phyloP scores from a whole-genome alignment of 2,888 invertebrate genomes.

The Drosophila mimica region DNA sequence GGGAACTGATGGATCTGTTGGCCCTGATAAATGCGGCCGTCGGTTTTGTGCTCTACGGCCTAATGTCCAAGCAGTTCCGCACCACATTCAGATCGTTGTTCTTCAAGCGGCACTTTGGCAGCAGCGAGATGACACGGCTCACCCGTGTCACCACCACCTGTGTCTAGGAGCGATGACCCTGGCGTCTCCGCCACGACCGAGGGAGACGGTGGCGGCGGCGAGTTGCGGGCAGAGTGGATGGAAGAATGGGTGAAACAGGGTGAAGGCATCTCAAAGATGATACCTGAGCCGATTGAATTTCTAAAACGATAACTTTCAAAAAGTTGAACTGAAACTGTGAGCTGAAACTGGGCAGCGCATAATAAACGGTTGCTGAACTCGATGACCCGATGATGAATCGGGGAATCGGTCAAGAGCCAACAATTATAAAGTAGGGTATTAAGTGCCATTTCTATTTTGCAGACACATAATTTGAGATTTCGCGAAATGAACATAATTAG shows the following conservation, averaged over 20 bases:
- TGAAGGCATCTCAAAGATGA: slow-evolving; percentile 39
- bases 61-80: slow-evolving; percentile 97
- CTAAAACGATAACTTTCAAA: slow-evolving; percentile 42
- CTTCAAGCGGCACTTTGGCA: slow-evolving; percentile 88
- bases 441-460: slow-evolving; percentile 39
- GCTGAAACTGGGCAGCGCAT: slow-evolving; percentile 25
- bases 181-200: not conserved
- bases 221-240: not conserved
- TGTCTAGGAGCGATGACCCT: slow-evolving; percentile 64
- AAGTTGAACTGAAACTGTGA: slow-evolving; percentile 57
- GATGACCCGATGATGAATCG: not conserved
- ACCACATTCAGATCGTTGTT: slow-evolving; percentile 90
- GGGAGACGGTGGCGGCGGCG: not conserved
- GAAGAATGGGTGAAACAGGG: not conserved
- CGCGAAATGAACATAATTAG: slow-evolving; percentile 8
- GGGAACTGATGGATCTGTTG: slow-evolving; percentile 95
- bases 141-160: slow-evolving; percentile 84
- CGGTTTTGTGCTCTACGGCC: slow-evolving; percentile 96
- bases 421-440: slow-evolving; percentile 36
- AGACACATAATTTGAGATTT: slow-evolving; percentile 14
- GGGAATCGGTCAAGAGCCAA: slow-evolving; percentile 4
- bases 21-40: slow-evolving; percentile 96
- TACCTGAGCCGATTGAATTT: slow-evolving; percentile 19
- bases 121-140: slow-evolving; percentile 83
- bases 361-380: slow-evolving; percentile 19